Percentiles rank a stretch among this genome's conserved stretches.
These are phyloP conservation scores for Erebia epiphron DNA, from an alignment of 2,888 invertebrate genomes.

Conservation along the genomic window DNA sequence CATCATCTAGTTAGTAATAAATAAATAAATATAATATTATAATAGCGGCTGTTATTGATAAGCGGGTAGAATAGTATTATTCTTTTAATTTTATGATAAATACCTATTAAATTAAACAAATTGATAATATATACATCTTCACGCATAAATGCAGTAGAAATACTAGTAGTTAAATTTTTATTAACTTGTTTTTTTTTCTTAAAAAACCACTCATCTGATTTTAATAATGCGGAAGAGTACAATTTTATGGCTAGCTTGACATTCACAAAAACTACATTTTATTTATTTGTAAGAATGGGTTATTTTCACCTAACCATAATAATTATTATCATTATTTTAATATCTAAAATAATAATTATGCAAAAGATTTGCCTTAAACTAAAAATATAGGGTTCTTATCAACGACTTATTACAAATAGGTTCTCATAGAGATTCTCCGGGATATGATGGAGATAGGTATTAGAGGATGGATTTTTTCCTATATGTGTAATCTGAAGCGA, in stretches of 20 bases:
- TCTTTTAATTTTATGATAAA: not conserved
- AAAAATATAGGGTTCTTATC: too few relatives aligned
- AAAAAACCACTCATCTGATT: not conserved
- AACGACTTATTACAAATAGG: too few relatives aligned
- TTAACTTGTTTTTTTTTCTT: constrained; percentile 15
- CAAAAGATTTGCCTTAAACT: too few relatives aligned
- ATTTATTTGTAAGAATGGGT: not conserved
- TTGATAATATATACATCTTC: not conserved
- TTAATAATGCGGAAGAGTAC: constrained; percentile 6
- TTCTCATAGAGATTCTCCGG: too few relatives aligned
- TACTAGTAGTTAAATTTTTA: constrained; percentile 9
- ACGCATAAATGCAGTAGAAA: not conserved
- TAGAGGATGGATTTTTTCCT: too few relatives aligned
- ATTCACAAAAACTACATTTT: not conserved
- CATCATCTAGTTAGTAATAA: too few relatives aligned
- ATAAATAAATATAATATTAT: too few relatives aligned
- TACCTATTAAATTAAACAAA: not conserved
- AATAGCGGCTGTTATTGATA: too few relatives aligned
- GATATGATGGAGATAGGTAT: too few relatives aligned
- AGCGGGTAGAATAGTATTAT: not conserved
- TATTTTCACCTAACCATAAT: not conserved
- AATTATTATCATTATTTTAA: too few relatives aligned
- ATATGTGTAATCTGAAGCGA: too few relatives aligned
- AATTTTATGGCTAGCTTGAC: constrained; percentile 1
- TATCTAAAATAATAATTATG: too few relatives aligned